Evolutionary conservation across 1,140 invertebrate species (phyloP).

Genomic region (Lepidostoma basale): DNA sequence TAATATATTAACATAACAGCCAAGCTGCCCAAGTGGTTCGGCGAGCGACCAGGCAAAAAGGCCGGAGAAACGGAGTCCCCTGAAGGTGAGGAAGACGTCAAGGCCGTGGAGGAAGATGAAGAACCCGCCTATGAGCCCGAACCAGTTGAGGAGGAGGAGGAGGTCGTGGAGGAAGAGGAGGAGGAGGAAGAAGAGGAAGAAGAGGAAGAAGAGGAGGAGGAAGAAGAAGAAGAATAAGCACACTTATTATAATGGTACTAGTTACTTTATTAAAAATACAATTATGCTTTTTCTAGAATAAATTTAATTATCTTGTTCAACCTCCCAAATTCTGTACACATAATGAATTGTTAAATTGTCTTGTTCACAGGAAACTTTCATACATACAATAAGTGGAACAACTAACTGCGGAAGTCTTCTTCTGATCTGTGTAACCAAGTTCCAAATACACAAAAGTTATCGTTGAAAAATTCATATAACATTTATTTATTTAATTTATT

Average conservation of each 20-base stretch:
- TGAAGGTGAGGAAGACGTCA: conserved; percentile 85
- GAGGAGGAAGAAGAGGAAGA: conserved; percentile 73
- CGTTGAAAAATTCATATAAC: conserved; percentile 31
- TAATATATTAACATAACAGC: too few species aligned
- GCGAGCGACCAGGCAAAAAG: conserved; percentile 91
- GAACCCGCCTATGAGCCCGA: conserved; percentile 75
- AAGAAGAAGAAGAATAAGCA: conserved; percentile 58
- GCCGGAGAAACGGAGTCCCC: conserved; percentile 84
- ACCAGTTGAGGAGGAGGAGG: conserved; percentile 73
- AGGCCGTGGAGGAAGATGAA: conserved; percentile 74
- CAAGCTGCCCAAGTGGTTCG: conserved; percentile 92
- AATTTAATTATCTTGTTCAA: too few species aligned
- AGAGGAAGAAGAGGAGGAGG: conserved; percentile 75
- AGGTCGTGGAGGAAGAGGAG: conserved; percentile 65
- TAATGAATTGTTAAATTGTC: too few species aligned
- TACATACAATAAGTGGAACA: conserved; percentile 8
- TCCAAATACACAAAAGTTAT: conserved; percentile 19
- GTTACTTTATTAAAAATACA: too few species aligned
- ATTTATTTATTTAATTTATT: conserved; percentile 45
- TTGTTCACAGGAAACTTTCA: conserved; percentile 29
- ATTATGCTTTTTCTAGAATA: too few species aligned
- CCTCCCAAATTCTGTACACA: too few species aligned
- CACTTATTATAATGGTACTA: too few species aligned
- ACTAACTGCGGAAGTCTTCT: neutral
- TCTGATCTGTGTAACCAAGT: conserved; percentile 18